phyloP scores from a whole-genome alignment of 2,888 invertebrate genomes.

The Tipula lateralis region DNA sequence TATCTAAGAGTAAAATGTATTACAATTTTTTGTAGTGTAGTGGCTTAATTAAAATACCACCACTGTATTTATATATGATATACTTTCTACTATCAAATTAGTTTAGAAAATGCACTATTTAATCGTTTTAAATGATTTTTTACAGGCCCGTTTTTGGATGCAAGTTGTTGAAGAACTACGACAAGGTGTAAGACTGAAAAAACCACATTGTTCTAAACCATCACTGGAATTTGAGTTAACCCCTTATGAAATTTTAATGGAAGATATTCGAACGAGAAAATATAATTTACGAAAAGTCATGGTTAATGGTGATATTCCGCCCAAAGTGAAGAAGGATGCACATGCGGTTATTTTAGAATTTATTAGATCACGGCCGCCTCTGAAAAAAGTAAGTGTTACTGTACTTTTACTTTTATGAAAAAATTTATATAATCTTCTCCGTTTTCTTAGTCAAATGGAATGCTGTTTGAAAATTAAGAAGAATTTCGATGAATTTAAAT shows the following conservation, averaged over 20 bases:
- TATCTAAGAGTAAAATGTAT: too few species aligned
- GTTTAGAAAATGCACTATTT: background rate
- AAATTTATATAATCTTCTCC: background rate
- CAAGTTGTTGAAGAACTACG: conserved; percentile 90
- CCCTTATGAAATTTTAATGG: conserved; percentile 94
- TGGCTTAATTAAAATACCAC: too few species aligned
- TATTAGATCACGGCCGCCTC: conserved; percentile 89
- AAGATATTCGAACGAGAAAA: conserved; percentile 82
- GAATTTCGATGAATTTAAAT: background rate
- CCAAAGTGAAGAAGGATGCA: conserved; percentile 86
- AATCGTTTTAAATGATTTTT: conserved; percentile 34
- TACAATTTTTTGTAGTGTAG: too few species aligned
- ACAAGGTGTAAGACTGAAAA: conserved; percentile 88
- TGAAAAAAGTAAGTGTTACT: conserved; percentile 70
- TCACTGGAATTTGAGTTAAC: conserved; percentile 90
- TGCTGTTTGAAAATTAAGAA: background rate
- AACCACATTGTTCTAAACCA: conserved; percentile 71
- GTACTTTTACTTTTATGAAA: too few species aligned
- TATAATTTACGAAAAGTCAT: conserved; percentile 83
- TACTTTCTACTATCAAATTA: background rate
- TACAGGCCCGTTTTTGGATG: conserved; percentile 89
- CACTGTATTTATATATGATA: too few species aligned
- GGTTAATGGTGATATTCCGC: conserved; percentile 77
- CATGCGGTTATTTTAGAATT: conserved; percentile 94
- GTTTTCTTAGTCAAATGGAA: background rate